These are phyloP conservation scores for Prorops nasuta DNA, from an alignment of 1,140 invertebrate genomes.

Conservation along the genomic window DNA sequence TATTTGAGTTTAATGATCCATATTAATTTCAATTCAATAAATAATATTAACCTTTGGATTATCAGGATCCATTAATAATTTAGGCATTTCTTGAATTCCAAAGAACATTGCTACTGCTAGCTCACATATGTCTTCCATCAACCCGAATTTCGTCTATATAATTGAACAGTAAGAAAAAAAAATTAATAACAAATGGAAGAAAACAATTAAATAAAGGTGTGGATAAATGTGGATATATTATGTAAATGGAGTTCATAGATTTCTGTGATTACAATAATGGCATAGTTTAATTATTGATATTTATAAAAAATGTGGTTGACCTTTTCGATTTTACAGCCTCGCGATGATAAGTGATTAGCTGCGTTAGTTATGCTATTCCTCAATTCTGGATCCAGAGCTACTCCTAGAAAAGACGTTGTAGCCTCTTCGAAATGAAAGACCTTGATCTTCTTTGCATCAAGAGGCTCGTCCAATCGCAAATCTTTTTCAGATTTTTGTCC, in stretches of 20 bases:
- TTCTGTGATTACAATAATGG: too few relatives aligned
- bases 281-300: too few relatives aligned
- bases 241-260: too few relatives aligned
- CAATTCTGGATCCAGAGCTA: conserved; percentile 56
- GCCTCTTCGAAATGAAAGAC: conserved; percentile 67
- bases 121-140: conserved; percentile 2
- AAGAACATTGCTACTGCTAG: conserved; percentile 43
- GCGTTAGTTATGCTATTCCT: conserved; percentile 53
- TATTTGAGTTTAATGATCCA: too few relatives aligned
- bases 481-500: conserved; percentile 38
- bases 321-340: too few relatives aligned
- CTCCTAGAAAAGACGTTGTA: conserved; percentile 52
- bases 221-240: too few relatives aligned
- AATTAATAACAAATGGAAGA: background rate
- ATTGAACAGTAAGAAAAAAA: background rate
- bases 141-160: conserved; percentile 8
- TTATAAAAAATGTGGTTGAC: too few relatives aligned
- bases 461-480: conserved; percentile 52
- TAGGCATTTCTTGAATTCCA: conserved; percentile 55
- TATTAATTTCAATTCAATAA: too few relatives aligned
- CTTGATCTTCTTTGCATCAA: conserved; percentile 64
- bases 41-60: conserved; percentile 57
- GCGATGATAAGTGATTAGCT: conserved; percentile 44
- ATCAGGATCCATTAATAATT: conserved; percentile 52
- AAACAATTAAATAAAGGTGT: too few relatives aligned